Evolutionary conservation across 2,797 vertebrate genomes (phyloP).

Genomic region (Menidia menidia): DNA sequence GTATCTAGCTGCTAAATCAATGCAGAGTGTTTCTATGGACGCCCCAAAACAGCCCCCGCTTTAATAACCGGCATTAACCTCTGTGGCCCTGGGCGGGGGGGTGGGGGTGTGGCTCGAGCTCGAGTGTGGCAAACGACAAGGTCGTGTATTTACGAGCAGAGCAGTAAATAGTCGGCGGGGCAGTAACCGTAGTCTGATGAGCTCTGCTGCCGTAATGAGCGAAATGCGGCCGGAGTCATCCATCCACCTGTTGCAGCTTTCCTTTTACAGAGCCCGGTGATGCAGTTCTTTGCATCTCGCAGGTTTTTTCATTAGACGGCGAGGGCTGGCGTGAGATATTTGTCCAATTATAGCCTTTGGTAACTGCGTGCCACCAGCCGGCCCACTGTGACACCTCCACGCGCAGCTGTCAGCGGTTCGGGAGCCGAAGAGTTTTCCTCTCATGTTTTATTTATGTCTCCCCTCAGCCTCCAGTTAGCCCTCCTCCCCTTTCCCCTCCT

Average conservation of each 20-base stretch:
- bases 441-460: slow-evolving; percentile 80
- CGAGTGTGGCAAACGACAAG: slow-evolving; percentile 29
- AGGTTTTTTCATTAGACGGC: slow-evolving; percentile 8
- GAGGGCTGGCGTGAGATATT: slow-evolving; percentile 30
- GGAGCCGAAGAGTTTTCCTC: slow-evolving; percentile 56
- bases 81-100: slow-evolving; percentile 9
- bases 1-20: slow-evolving; percentile 39
- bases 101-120: background rate
- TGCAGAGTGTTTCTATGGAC: slow-evolving; percentile 54
- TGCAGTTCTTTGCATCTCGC: slow-evolving; percentile 41
- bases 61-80: slow-evolving; percentile 60
- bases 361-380: slow-evolving; percentile 1
- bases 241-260: slow-evolving; percentile 62
- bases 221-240: slow-evolving; percentile 51
- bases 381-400: slow-evolving; percentile 30
- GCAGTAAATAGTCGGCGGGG: slow-evolving; percentile 28
- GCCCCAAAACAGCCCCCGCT: slow-evolving; percentile 46
- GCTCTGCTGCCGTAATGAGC: slow-evolving; percentile 50
- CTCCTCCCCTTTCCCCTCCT: slow-evolving; percentile 47
- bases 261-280: slow-evolving; percentile 52
- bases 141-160: slow-evolving; percentile 44
- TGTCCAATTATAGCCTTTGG: slow-evolving; percentile 50
- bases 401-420: slow-evolving; percentile 43
- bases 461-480: slow-evolving; percentile 64
- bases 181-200: slow-evolving; percentile 57